Percentiles rank a stretch among this genome's conserved stretches.
phyloP scores from a whole-genome alignment of 2,797 vertebrate genomes.

The Podarcis lilfordi region DNA sequence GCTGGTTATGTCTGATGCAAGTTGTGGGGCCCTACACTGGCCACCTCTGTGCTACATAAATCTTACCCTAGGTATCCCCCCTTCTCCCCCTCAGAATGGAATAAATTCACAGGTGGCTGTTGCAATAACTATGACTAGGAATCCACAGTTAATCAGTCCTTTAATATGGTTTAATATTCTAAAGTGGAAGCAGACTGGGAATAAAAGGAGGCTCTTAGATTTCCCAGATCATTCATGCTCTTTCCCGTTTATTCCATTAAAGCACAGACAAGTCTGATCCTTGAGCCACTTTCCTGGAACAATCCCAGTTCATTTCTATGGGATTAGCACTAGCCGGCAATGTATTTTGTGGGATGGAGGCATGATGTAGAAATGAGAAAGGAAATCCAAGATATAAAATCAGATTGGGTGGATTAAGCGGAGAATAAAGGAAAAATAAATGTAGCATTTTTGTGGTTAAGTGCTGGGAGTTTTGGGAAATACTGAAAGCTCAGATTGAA shows the following conservation, averaged over 20 bases:
- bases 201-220: not conserved
- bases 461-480: conserved; percentile 68
- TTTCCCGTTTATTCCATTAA: not conserved
- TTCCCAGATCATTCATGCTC: not conserved
- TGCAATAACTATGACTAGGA: not conserved
- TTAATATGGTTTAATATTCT: conserved; percentile 11
- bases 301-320: not conserved
- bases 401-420: conserved; percentile 58
- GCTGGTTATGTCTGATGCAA: too few species aligned
- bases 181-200: not conserved
- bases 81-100: not conserved
- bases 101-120: not conserved
- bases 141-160: not conserved
- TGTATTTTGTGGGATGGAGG: conserved; percentile 12
- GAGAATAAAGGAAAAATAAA: conserved; percentile 62
- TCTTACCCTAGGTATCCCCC: not conserved
- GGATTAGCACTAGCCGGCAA: not conserved
- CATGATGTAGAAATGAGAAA: conserved; percentile 30
- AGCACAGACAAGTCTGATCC: not conserved
- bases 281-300: not conserved
- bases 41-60: too few species aligned
- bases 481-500: conserved; percentile 65
- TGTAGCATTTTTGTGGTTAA: conserved; percentile 63
- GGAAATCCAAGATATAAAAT: conserved; percentile 51
- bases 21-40: too few species aligned